Base-by-base conservation (phyloP, 2,888 invertebrate genomes). In the Epistrophe eligans region DNA sequence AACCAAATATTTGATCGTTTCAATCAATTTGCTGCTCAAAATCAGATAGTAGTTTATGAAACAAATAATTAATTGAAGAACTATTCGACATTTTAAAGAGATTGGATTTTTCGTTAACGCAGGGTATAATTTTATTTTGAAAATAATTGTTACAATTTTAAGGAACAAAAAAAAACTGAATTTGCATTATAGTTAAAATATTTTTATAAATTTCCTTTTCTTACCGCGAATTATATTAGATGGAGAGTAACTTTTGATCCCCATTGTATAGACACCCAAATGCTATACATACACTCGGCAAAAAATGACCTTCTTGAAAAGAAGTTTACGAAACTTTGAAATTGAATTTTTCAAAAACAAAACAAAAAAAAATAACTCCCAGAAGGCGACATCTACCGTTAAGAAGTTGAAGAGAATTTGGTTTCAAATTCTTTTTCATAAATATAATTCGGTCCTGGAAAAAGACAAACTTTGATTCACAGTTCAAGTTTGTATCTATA, bases 301-400 rank as follows among this genome's bases (percentile, higher is more conserved):
- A 19, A 45, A 32, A 28, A 35, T 32, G 19, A 35, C 32, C 17
- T 24, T 15, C 38, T 17, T 35, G n/a, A 60, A 24, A 24, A 72
- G 52, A 79, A 83, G 19, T 77, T 82, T 77, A 72, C 52, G 73
- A 70, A 83, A 83, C 77, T 79, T 73, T 72, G 60, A 83, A 77
- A 83, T 83, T 83, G 79, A 83, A 83, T 83, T 79, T 79, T 77
- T 24, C 82, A 72, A 77, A 67, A 77, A 72, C 60, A 77, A 52
- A 35, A 79, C 50, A 24, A 24, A 35, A 35, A 79, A 58, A 24
- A 24, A 35, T 73, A 58, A 66, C 15, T 13, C 28, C 28, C 28
- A 13, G 24, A 28, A 17, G 60, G 50, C 13, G 55, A 50, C 70
- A 58, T 62, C 43, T 19, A 70, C 15, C 19, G 32, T 38, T 6